Evolutionary conservation across 2,797 vertebrate genomes (phyloP), one percentile per base, ranked within the genome.

Genomic region (Diplodus puntazzo): DNA sequence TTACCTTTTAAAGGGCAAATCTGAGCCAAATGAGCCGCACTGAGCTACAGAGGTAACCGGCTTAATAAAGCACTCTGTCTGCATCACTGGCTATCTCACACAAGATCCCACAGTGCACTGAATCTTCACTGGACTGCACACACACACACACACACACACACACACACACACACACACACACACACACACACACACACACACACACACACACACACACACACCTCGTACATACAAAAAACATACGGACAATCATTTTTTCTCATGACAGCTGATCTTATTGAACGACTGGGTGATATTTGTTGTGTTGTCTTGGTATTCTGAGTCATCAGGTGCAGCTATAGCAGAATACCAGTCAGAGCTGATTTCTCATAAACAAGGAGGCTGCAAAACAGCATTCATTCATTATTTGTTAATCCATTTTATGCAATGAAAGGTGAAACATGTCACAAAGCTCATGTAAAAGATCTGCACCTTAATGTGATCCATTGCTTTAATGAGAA

Each of bases 1-100:
- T 95, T 95, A 95, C 89, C 89, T 91, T 92, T 89, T 92, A 96
- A 96, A 95, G 94, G 93, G 92, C 95, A 95, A 88, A 94, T 88
- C 88, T 67, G 75, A 84, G 88, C 86, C 87, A 91, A 89, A 92
- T 91, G 92, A 93, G 87, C 84, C 73, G 74, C 78, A 74, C 75
- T 76, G 85, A 89, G 88, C 82, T 81, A 72, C 66, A 77, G 84
- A 84, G 85, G 88, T 88, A 93, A 87, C 82, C 13, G 52, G 83
- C 77, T 84, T 84, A 89, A 93, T 89, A 89, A 90, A 92, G 81
- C 79, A 86, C 87, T 86, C 58, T 67, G 82, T 88, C 86, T 88
- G 90, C 92, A 88, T 89, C 80, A 59, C 75, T 76, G 82, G 74
- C 58, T 58, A 66, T 83, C 62, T 74, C 81, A 79, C 81, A 80